Base-by-base conservation (phyloP, 2,888 invertebrate genomes). In the Camptogramma bilineatum region DNA sequence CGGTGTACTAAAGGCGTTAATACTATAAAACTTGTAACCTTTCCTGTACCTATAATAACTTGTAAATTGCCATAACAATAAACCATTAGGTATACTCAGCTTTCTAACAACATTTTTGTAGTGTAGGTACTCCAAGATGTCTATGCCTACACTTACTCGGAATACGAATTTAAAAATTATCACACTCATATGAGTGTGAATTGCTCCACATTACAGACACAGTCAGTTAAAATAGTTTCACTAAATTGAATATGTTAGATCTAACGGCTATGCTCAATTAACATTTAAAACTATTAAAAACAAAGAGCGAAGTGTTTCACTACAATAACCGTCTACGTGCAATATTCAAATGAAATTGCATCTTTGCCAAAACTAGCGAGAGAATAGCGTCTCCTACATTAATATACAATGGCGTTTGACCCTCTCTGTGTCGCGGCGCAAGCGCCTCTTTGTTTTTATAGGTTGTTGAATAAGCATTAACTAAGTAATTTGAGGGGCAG, bases 331-430 rank as follows among this genome's bases (percentile, higher is more conserved):
- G 86, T 86, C 81, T 75, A 86, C 90, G 90, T 91, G 91, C 91
- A 90, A 89, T 91, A 93, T 93, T 93, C 91, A 93, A 93, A 93
- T 93, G 88, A 88, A 90, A 93, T 93, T 93, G 91, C 91, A 93
- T 91, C 92, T 92, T 93, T 92, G 92, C 92, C 91, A 91, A 92
- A 92, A 92, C 91, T 91, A 91, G 89, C 88, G 86, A 68, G 87
- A 79, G 84, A 90, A 91, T 84, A 81, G 90, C 86, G 86, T 83
- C 87, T 85, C 85, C 85, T 86, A 86, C 91, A 90, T 92, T 91
- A 91, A 92, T 92, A 92, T 87, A 89, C 89, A 91, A 90, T 89
- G 87, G 87, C 82, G 83, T 85, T 85, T 87, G 90, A 88, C 90
- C 91, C 91, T 88, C 81, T 81, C 80, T 78, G 81, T 83, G 84